These are phyloP conservation scores for Mimachlamys varia DNA, from an alignment of 2,888 invertebrate genomes.

Conservation along the genomic window DNA sequence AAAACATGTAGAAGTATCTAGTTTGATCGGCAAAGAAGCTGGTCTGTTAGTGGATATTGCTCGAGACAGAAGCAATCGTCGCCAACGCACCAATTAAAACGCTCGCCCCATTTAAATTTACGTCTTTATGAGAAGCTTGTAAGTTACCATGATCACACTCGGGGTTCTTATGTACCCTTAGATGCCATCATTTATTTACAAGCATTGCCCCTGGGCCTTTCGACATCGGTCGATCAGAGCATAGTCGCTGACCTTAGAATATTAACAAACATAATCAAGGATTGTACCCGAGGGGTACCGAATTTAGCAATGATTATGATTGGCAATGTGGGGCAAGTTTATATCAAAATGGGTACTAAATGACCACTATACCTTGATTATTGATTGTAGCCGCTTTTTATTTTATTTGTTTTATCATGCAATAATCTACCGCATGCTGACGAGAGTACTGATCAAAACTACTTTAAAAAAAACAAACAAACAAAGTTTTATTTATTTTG, in stretches of 20 bases:
- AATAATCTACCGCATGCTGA: no score
- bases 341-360: no score
- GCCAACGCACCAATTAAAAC: not conserved
- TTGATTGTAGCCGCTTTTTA: no score
- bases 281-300: no score
- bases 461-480: no score
- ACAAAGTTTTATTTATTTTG: no score
- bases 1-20: not conserved
- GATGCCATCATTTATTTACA: not conserved
- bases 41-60: not conserved
- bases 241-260: not conserved
- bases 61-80: not conserved
- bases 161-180: not conserved
- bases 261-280: no score
- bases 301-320: no score
- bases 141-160: not conserved
- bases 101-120: slow-evolving; percentile 2
- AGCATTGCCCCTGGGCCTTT: not conserved
- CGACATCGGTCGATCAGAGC: not conserved
- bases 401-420: no score
- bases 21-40: not conserved
- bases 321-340: no score
- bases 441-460: no score
- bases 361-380: no score
- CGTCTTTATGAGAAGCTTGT: slow-evolving; percentile 3